Evolutionary conservation across 2,797 vertebrate genomes (phyloP), one percentile per base, ranked within the genome.

Genomic region (Silurus lanzhouensis): DNA sequence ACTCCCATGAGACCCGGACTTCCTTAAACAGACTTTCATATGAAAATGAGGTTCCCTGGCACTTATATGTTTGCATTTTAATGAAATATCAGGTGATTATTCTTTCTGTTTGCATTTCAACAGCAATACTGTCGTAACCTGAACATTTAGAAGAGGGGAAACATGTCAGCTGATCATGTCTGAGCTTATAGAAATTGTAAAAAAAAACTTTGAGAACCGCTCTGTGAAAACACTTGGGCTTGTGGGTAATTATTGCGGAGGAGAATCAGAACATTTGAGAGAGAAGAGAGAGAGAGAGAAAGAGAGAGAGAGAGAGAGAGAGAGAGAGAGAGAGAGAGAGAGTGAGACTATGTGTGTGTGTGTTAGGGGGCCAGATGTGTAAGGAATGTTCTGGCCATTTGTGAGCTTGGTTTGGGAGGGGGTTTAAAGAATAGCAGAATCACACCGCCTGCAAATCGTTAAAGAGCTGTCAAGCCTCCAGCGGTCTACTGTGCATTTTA

Each of bases 351-450:
- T 66, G 79, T 91, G 92, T 92, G 92, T 92, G 92, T 91, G 92
- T 93, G 90, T 94, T 86, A 52, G 92, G 84, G 88, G 91, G 91
- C 95, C 94, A 96, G 95, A 96, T 95, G 95, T 95, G 93, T 91
- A 91, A 94, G 94, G 95, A 96, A 95, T 95, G 94, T 94, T 92
- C 94, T 95, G 94, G 94, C 94, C 94, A 92, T 93, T 91, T 91
- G 91, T 87, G 90, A 86, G 90, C 89, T 88, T 91, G 88, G 86
- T 88, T 88, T 79, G 83, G 90, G 82, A 86, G 81, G 88, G 86
- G 90, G 89, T 83, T 83, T 78, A 86, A 90, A 86, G 91, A 92
- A 89, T 89, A 94, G 91, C 91, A 76, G 87, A 93, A 92, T 93
- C 91, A 90, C 92, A 92, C 90, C 88, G 93, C 92, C 94, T 95